These are phyloP conservation scores for Scolopax rusticola DNA, from an alignment of 2,797 vertebrate genomes.

Conservation along the genomic window DNA sequence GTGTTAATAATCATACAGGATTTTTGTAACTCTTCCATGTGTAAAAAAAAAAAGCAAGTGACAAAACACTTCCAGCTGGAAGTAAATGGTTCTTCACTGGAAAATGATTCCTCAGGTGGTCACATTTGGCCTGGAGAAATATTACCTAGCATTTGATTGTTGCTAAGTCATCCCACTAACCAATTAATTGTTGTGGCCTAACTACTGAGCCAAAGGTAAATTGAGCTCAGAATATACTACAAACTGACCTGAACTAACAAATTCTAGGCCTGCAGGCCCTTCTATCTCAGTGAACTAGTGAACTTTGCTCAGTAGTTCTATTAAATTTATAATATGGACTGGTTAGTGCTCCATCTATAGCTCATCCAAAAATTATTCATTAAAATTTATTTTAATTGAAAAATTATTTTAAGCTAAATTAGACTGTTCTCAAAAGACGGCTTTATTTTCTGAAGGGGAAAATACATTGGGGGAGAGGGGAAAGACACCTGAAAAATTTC, in stretches of 20 bases:
- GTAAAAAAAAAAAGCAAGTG: neutral
- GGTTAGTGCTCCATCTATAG: neutral
- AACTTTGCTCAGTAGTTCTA: neutral
- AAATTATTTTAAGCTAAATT: neutral
- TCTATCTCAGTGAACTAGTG: neutral
- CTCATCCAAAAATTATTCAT: neutral
- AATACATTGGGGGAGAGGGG: neutral
- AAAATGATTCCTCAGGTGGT: neutral
- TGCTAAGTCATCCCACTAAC: neutral
- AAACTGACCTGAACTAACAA: neutral
- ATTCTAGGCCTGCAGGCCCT: neutral
- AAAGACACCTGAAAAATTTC: neutral
- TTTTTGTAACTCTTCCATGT: neutral
- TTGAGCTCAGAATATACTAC: neutral
- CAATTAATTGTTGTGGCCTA: neutral
- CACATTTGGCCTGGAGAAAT: neutral
- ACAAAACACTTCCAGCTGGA: neutral
- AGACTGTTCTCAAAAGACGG: neutral
- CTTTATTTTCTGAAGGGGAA: neutral
- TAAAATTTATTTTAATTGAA: neutral
- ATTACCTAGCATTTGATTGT: neutral
- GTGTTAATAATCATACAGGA: neutral
- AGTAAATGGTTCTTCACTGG: neutral
- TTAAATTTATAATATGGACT: neutral
- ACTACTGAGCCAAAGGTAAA: neutral